These are phyloP conservation scores for Nanorana parkeri DNA, from an alignment of 2,113 vertebrate genomes.

Conservation along the genomic window DNA sequence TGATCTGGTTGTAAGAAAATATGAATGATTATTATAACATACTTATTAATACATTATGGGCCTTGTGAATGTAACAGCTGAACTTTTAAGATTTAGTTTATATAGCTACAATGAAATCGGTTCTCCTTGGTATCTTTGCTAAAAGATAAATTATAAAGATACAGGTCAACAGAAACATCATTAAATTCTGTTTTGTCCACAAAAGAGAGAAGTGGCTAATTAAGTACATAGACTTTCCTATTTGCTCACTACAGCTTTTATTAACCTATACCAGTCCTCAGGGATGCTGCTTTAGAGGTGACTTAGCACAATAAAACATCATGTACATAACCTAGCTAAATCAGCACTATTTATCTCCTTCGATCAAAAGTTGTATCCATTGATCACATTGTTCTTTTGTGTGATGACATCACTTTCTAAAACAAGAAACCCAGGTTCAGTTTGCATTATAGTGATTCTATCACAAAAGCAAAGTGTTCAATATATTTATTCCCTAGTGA, in stretches of 20 bases:
- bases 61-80: too few relatives aligned
- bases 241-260: neutral
- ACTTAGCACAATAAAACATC: neutral
- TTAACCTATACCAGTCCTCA: neutral
- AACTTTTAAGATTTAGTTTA: too few relatives aligned
- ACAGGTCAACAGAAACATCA: too few relatives aligned
- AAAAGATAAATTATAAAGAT: too few relatives aligned
- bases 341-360: neutral
- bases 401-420: slow-evolving; percentile 23
- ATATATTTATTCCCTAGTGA: slow-evolving; percentile 32
- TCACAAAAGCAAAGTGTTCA: slow-evolving; percentile 30
- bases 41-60: too few relatives aligned
- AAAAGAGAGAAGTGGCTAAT: neutral
- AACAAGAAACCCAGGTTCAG: slow-evolving; percentile 10
- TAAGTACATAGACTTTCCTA: neutral
- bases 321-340: neutral
- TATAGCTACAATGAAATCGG: too few relatives aligned
- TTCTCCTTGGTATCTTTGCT: too few relatives aligned
- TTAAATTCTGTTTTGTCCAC: too few relatives aligned
- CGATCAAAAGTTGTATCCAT: neutral
- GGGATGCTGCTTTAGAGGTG: neutral
- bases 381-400: slow-evolving; percentile 32
- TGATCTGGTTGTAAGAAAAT: too few relatives aligned
- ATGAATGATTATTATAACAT: too few relatives aligned
- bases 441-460: slow-evolving; percentile 22